Evolutionary conservation across 1,140 invertebrate genomes (phyloP), one percentile per base, ranked within the genome.

Genomic region (Potamilus streckersoni): DNA sequence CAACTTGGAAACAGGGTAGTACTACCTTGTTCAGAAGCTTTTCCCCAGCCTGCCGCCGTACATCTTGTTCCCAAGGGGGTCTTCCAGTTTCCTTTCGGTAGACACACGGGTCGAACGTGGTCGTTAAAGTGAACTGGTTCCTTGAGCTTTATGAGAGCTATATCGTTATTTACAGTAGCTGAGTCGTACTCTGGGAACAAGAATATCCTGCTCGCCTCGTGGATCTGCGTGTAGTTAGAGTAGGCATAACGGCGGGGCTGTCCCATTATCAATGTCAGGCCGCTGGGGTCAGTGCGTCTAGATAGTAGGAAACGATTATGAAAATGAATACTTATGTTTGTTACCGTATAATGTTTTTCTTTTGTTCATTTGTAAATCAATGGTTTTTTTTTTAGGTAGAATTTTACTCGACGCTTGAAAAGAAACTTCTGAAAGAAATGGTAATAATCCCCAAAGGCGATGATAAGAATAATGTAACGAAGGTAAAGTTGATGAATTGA

Each of bases 71-170:
- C 84, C 20, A 79, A 61, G 2, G 75, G 75, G 5, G 75, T 20
- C 14, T 65, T 56, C 38, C 78, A 57, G 14, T 59, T 62, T 15
- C 67, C 57, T 62, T 80, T 69, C 8, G 84, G 83, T 6, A 85
- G 76, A 88, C 97, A 96, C 15, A 96, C 95, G 27, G 95, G 84
- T 80, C 95, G 94, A 38, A 96, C 95, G 65, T 95, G 96, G 88
- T 97, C 95, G 76, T 95, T 95, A 4, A 98, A 92, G 87, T 96
- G 95, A 0, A 95, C 95, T 2, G 97, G 96, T 0, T 95, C 94
- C 79, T 96, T 94, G 13, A 98, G 92, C 86, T 97, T 97, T 20
- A 98, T 90, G 64, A 98, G 89, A 6, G 96, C 96, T 23, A 98
- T 93, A 87, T 98, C 96, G 85, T 96, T 96, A 85, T 97, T 94